Evolutionary conservation across 2,888 invertebrate genomes (phyloP).

Genomic region (Watsonalla binaria): DNA sequence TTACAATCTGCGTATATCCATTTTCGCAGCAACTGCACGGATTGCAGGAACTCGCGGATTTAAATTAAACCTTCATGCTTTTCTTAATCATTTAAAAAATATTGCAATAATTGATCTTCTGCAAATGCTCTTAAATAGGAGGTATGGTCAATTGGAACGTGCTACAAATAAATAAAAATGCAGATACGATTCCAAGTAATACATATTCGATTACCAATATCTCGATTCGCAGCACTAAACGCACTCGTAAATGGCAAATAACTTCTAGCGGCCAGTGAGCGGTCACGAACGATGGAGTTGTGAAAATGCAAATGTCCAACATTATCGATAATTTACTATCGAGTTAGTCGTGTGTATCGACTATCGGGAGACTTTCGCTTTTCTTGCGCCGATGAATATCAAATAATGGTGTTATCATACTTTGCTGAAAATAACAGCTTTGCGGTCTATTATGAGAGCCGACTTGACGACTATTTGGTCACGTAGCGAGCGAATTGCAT

Average conservation of each 20-base stretch:
- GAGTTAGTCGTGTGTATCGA: constrained; percentile 11
- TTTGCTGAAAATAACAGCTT: not conserved
- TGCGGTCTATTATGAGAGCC: not conserved
- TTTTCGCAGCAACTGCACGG: no score
- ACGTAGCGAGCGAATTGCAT: no score
- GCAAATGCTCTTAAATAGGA: no score
- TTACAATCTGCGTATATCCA: no score
- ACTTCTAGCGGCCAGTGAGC: constrained; percentile 3
- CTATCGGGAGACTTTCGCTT: constrained; percentile 21
- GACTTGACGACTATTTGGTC: no score
- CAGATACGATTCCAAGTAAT: no score
- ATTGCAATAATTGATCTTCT: no score
- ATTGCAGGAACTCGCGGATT: no score
- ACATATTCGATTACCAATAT: not conserved
- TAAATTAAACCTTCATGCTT: no score
- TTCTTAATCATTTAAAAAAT: no score
- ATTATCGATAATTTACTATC: constrained; percentile 27
- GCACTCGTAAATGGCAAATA: not conserved
- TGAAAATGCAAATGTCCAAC: constrained; percentile 29
- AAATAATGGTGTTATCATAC: not conserved
- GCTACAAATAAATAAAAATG: no score
- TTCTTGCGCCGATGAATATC: constrained; percentile 7
- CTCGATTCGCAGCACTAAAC: not conserved
- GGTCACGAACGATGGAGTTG: constrained; percentile 22
- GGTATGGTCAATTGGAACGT: no score